These are phyloP conservation scores for Melanerpes formicivorus DNA, from an alignment of 2,113 vertebrate genomes.

Conservation along the genomic window DNA sequence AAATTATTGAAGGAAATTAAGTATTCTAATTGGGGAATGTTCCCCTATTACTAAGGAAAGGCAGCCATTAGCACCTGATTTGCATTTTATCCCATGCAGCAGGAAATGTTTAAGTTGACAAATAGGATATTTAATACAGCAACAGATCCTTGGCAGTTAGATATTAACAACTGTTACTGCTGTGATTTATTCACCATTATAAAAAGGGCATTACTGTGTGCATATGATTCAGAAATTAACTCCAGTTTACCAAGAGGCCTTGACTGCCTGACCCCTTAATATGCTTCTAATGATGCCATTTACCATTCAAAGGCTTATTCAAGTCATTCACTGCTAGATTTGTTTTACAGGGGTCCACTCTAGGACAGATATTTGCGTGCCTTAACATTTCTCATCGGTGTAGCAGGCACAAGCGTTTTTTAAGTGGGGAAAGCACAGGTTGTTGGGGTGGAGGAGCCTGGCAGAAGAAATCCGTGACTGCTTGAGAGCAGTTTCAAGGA, in stretches of 20 bases:
- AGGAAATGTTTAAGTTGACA: conserved; percentile 95
- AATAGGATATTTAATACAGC: conserved; percentile 90
- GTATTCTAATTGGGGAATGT: conserved; percentile 41
- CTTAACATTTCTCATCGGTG: conserved; percentile 26
- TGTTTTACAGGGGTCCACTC: conserved; percentile 63
- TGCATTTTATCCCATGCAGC: conserved; percentile 82
- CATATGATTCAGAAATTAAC: conserved; percentile 98
- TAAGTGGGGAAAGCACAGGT: background rate
- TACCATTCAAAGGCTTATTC: conserved; percentile 88
- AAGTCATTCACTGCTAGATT: conserved; percentile 78
- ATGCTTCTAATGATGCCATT: conserved; percentile 99
- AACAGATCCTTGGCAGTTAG: conserved; percentile 94
- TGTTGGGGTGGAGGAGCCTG: background rate
- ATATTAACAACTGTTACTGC: conserved; percentile 98
- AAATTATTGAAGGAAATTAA: conserved; percentile 53
- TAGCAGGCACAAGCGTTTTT: background rate
- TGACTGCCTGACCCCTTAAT: conserved; percentile 97
- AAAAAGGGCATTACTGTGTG: conserved; percentile 92
- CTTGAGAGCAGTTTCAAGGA: too few relatives aligned
- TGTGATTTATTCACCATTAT: conserved; percentile 95
- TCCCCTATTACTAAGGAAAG: conserved; percentile 37
- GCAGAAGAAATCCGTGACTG: background rate
- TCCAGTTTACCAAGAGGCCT: conserved; percentile 93
- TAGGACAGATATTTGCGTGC: conserved; percentile 58
- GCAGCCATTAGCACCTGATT: conserved; percentile 75